Percentiles rank a stretch among this genome's conserved stretches.
Conservation (phyloP, 2,113 vertebrate genomes). For the Camarhynchus parvulus region DNA sequence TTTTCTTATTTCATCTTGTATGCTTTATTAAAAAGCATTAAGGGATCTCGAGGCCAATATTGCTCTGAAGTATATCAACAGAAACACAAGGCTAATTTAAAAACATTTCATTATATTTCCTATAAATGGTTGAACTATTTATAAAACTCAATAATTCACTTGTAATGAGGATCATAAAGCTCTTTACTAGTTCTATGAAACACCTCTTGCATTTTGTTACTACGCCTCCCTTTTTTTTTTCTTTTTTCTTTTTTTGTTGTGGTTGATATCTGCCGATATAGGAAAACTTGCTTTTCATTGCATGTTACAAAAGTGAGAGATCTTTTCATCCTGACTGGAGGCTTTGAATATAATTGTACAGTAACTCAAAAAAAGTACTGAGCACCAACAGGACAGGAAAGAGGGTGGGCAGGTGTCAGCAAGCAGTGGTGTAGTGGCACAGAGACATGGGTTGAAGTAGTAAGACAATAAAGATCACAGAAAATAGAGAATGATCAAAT, state of each 20-base stretch:
- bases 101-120: constrained; percentile 2
- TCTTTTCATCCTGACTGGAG: not conserved
- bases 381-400: not conserved
- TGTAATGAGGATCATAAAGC: not conserved
- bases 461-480: not conserved
- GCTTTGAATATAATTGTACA: not conserved
- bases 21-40: constrained; percentile 27
- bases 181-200: not conserved
- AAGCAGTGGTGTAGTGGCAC: not conserved
- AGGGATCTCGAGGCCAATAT: not conserved
- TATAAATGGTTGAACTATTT: not conserved
- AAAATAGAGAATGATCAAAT: not conserved
- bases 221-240: not conserved
- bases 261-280: not conserved
- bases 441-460: not conserved
- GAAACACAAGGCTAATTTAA: constrained; percentile 6
- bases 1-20: not conserved
- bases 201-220: not conserved
- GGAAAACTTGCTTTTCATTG: not conserved
- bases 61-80: not conserved
- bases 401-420: not conserved
- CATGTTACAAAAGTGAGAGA: not conserved
- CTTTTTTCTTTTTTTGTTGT: no score
- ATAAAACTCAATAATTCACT: not conserved
- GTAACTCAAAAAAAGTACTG: not conserved